A percentile compares a stretch with the other conserved stretches of the same genome.
Conservation (phyloP, 92 coral and sea anemone genomes). For the Phymanthus crucifer region DNA sequence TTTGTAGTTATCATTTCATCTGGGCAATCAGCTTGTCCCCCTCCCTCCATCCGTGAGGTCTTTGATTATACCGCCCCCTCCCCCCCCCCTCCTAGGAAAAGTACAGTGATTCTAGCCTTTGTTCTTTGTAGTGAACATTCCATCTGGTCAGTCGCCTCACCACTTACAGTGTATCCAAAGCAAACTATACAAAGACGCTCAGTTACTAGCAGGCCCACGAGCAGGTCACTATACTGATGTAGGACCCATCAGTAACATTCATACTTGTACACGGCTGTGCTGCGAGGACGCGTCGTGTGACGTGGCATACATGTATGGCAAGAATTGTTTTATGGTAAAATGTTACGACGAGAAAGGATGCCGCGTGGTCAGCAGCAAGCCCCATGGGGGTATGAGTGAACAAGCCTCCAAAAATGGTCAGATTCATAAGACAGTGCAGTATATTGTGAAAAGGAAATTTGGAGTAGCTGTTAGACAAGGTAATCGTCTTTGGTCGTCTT, state of each 20-base stretch:
- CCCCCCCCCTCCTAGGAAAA: too few relatives aligned
- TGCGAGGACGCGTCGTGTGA: constrained; percentile 94
- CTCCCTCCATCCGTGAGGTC: too few relatives aligned
- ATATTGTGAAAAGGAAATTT: constrained; percentile 79
- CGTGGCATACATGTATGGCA: constrained; percentile 92
- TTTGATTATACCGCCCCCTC: too few relatives aligned
- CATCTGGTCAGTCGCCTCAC: constrained; percentile 95
- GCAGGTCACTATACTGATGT: constrained; percentile 96
- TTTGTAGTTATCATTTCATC: too few relatives aligned
- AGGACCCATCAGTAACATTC: constrained; percentile 82
- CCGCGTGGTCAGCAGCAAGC: constrained; percentile 60
- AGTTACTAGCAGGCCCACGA: constrained; percentile 72
- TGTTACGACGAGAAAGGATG: constrained; percentile 87
- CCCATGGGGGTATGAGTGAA: constrained; percentile 13
- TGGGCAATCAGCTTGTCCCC: too few relatives aligned
- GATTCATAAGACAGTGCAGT: constrained; percentile 75
- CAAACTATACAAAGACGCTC: constrained; percentile 72
- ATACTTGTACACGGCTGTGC: constrained; percentile 92
- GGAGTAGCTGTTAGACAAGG: constrained; percentile 82
- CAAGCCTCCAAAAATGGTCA: constrained; percentile 22
- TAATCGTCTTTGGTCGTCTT: constrained; percentile 10
- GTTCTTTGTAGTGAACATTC: constrained; percentile 69
- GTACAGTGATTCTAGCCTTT: background rate
- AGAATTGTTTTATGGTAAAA: constrained; percentile 83
- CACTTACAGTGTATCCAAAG: constrained; percentile 93